These are phyloP conservation scores for Eupithecia insigniata DNA, from an alignment of 2,888 invertebrate species.

Conservation along the genomic window DNA sequence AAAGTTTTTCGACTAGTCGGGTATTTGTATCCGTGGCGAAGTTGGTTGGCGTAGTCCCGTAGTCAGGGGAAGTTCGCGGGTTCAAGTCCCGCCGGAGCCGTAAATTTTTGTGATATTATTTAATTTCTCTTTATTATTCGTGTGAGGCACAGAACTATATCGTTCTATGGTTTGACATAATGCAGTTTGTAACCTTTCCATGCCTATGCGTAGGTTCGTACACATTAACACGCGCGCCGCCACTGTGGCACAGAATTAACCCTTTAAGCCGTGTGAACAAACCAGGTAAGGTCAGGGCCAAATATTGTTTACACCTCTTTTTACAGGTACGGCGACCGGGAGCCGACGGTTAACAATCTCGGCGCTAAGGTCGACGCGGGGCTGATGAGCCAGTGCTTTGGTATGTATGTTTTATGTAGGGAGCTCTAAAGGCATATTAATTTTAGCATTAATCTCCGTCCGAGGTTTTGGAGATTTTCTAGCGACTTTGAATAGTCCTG, in stretches of 20 bases:
- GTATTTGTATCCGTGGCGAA: too few species aligned
- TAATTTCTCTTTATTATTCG: too few species aligned
- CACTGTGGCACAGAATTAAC: background rate
- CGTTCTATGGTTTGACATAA: too few species aligned
- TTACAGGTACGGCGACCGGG: constrained; percentile 75
- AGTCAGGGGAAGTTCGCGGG: too few species aligned
- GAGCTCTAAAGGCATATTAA: background rate
- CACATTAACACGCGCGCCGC: background rate
- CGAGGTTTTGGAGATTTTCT: too few species aligned
- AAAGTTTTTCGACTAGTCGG: too few species aligned
- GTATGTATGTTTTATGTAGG: constrained; percentile 51
- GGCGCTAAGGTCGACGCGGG: constrained; percentile 81
- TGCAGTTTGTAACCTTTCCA: background rate
- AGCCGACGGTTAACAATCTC: constrained; percentile 77
- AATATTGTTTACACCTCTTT: background rate
- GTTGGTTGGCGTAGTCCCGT: too few species aligned
- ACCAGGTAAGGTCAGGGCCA: background rate
- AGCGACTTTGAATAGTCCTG: too few species aligned
- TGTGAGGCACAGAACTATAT: too few species aligned
- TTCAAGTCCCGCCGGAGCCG: too few species aligned
- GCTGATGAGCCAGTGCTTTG: constrained; percentile 80
- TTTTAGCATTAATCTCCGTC: background rate
- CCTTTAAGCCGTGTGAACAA: background rate
- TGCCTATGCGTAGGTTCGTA: background rate
- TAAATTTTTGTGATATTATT: too few species aligned